Percentiles rank a stretch among this genome's conserved stretches.
Evolutionary conservation across 1,140 invertebrate genomes (phyloP).

Genomic region (Phenacoccus solenopsis): DNA sequence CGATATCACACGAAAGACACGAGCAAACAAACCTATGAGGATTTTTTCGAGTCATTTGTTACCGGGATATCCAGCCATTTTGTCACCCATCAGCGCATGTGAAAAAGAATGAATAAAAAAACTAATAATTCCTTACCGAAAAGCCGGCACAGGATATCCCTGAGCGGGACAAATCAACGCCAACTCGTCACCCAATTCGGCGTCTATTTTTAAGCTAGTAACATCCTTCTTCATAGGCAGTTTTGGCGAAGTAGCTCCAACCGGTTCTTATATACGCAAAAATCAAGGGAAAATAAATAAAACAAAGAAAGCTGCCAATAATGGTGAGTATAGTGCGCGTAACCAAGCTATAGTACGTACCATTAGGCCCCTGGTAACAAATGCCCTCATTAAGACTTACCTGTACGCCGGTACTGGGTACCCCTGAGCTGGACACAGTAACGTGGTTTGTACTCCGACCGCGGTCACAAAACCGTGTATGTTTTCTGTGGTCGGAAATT

Average conservation of each 20-base stretch:
- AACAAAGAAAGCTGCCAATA: too few species aligned
- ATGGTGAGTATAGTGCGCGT: not conserved
- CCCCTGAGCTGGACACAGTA: constrained; percentile 52
- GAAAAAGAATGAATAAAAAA: not conserved
- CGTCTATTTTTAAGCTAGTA: not conserved
- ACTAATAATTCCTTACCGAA: constrained; percentile 40
- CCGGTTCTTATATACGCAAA: constrained; percentile 36
- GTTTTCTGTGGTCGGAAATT: constrained; percentile 28
- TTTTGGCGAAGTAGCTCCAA: constrained; percentile 42
- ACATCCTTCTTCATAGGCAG: constrained; percentile 21
- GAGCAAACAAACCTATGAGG: too few species aligned
- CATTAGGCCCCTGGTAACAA: not conserved
- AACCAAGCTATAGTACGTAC: not conserved
- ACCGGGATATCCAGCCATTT: not conserved
- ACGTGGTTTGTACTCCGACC: constrained; percentile 39
- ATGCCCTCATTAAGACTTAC: constrained; percentile 35
- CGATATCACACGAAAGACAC: too few species aligned
- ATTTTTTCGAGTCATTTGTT: too few species aligned
- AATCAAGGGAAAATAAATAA: not conserved
- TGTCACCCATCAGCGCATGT: constrained; percentile 31
- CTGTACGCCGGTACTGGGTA: constrained; percentile 56
- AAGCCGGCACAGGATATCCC: constrained; percentile 40
- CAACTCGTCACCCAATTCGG: constrained; percentile 30
- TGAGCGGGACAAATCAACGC: constrained; percentile 45
- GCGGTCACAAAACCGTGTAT: constrained; percentile 29